phyloP scores from a whole-genome alignment of 2,113 vertebrate genomes.

The Seriola dumerili region DNA sequence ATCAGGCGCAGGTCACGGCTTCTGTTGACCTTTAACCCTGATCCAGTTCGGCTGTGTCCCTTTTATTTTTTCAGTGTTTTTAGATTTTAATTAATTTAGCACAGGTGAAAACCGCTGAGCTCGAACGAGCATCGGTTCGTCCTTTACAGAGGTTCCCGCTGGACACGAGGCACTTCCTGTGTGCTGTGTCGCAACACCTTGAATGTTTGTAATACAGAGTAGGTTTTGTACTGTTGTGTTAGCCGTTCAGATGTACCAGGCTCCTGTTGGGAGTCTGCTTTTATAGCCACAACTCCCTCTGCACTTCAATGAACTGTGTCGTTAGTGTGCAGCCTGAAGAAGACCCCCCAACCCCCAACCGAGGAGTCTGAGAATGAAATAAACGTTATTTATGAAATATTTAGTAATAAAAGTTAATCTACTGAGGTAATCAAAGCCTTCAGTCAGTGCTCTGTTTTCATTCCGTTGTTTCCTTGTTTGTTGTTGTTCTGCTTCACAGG shows the following conservation, averaged over 20 bases:
- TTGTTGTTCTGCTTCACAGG: not conserved
- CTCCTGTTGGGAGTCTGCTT: conserved; percentile 33
- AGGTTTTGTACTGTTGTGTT: conserved; percentile 57
- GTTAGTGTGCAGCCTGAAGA: not conserved
- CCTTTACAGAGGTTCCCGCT: conserved; percentile 3
- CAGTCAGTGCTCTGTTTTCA: not conserved
- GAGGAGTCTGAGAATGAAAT: not conserved
- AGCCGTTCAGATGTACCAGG: conserved; percentile 27
- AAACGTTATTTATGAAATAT: conserved; percentile 46
- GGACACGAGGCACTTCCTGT: conserved; percentile 9
- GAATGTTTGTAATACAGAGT: conserved; percentile 29
- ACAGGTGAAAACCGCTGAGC: not conserved
- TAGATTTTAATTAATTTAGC: not conserved
- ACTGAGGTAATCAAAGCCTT: not conserved
- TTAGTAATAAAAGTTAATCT: conserved; percentile 69
- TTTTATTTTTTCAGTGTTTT: not conserved
- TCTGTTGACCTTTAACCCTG: conserved; percentile 6
- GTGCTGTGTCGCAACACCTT: conserved; percentile 1
- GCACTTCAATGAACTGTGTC: not conserved
- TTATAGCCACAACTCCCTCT: conserved; percentile 30
- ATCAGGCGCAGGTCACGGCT: not conserved
- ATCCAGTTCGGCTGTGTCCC: not conserved
- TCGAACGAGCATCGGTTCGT: not conserved
- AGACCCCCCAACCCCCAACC: not conserved
- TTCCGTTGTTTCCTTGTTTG: not conserved